Evolutionary conservation across 2,797 vertebrate species (phyloP).

Genomic region (Parotocinclus haroldoi): DNA sequence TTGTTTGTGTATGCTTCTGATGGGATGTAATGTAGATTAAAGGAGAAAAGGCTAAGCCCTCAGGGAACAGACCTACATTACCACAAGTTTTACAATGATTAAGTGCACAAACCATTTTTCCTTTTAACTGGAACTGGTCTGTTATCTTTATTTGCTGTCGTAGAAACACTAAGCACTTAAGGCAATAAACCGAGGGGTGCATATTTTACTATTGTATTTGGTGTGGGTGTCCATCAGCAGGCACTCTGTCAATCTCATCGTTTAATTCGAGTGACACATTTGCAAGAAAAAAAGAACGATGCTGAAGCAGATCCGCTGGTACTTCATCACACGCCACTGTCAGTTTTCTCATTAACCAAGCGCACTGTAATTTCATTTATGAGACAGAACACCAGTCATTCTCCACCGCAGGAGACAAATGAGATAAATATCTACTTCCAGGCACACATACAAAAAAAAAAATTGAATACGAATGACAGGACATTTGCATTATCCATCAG

Average conservation of each 20-base stretch:
- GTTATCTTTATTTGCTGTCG: not conserved
- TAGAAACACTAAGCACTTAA: not conserved
- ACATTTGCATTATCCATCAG: conserved; percentile 29
- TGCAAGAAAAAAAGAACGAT: conserved; percentile 24
- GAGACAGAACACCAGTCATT: conserved; percentile 42
- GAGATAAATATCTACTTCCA: conserved; percentile 44
- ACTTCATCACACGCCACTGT: conserved; percentile 43
- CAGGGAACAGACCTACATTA: conserved; percentile 43
- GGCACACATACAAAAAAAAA: conserved; percentile 36
- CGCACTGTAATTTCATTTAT: conserved; percentile 48
- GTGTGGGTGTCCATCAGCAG: conserved; percentile 3
- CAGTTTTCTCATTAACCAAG: conserved; percentile 44
- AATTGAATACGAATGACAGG: conserved; percentile 22
- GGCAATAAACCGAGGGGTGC: too few species aligned
- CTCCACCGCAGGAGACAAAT: conserved; percentile 48
- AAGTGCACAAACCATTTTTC: not conserved
- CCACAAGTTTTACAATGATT: conserved; percentile 32
- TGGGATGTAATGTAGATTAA: conserved; percentile 35
- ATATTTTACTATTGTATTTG: conserved; percentile 12
- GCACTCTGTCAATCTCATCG: conserved; percentile 16
- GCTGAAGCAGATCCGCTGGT: conserved; percentile 34
- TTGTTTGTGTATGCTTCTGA: conserved; percentile 20
- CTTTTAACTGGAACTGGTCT: too few species aligned
- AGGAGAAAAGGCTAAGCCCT: conserved; percentile 39
- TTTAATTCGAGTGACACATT: conserved; percentile 27